Evolutionary conservation across 2,797 vertebrate genomes (phyloP), one percentile per base, ranked within the genome.

Genomic region (Ctenopoma multispine): DNA sequence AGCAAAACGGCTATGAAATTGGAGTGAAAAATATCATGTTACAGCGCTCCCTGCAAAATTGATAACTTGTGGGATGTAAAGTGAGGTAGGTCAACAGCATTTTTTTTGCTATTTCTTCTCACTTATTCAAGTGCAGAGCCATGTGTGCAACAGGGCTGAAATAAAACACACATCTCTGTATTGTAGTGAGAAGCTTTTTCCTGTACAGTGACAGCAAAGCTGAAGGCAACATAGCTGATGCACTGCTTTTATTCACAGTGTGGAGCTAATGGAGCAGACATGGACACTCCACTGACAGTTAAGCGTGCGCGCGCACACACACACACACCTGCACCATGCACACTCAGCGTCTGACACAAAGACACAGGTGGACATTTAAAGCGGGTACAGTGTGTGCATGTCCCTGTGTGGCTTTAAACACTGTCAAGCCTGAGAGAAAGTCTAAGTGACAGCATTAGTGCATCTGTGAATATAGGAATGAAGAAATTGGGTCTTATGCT

Each of bases 41-140:
- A 68, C 69, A 68, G 58, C 20, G 5, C 12, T 40, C 46, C 31
- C 50, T 85, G 77, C 34, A 80, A 87, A 84, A 81, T 70, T 77
- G 65, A 84, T 85, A 81, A 78, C 50, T 69, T 79, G 63, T 63
- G 69, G 75, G 59, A 86, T 60, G 41, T 58, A 31, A 79, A 79
- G 67, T 63, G 53, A 71, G 67, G 29, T 64, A 58, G 75, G 61
- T 67, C 29, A 83, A 84, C 56, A 44, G 44, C 18, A 44, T 49
- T 64, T 54, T 27, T 23, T 57, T 66, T 44, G 6, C 58, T 53
- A 12, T 64, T 68, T 54, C 51, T 61, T 76, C 31, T 80, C 46
- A 67, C 6, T 79, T 69, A 58, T 73, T 81, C 59, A 71, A 31
- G 54, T 63, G 50, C 24, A 41, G 75, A 75, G 64, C 40, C 63